These are phyloP conservation scores for Scalopus aquaticus DNA, from an alignment of 2,113 vertebrate genomes.

Conservation along the genomic window DNA sequence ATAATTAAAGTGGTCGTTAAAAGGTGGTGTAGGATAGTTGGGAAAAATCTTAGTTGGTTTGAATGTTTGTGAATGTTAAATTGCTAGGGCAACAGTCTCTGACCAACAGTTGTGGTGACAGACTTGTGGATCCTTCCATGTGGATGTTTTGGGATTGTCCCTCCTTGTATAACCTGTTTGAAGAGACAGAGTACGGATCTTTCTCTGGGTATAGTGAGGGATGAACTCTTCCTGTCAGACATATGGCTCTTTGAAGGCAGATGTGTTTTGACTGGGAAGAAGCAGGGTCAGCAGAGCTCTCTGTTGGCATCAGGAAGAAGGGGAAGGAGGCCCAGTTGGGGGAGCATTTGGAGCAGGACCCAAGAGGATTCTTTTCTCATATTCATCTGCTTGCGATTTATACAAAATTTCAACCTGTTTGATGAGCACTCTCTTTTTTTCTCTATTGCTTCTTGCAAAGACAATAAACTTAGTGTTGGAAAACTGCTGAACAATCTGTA, in stretches of 20 bases:
- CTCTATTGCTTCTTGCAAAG: conserved; percentile 13
- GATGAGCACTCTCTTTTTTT: conserved; percentile 29
- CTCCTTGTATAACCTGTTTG: background rate
- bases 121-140: background rate
- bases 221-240: conserved; percentile 13
- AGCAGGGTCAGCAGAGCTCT: conserved; percentile 46
- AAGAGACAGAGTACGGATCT: background rate
- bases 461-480: background rate
- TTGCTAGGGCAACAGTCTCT: background rate
- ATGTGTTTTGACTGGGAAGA: conserved; percentile 66
- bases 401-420: conserved; percentile 47
- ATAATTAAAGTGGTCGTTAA: background rate
- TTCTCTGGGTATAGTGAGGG: background rate
- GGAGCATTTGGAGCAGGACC: conserved; percentile 18
- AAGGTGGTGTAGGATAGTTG: no score
- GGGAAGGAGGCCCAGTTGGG: background rate
- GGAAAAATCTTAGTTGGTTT: no score
- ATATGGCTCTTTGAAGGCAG: conserved; percentile 70
- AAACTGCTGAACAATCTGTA: background rate
- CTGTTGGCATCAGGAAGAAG: conserved; percentile 21
- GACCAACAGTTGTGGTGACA: background rate
- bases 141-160: background rate
- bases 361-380: conserved; percentile 36
- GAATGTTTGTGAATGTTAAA: background rate
- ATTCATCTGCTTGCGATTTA: conserved; percentile 64